phyloP scores from a whole-genome alignment of 1,140 invertebrate species.

The Eriocheir sinensis region DNA sequence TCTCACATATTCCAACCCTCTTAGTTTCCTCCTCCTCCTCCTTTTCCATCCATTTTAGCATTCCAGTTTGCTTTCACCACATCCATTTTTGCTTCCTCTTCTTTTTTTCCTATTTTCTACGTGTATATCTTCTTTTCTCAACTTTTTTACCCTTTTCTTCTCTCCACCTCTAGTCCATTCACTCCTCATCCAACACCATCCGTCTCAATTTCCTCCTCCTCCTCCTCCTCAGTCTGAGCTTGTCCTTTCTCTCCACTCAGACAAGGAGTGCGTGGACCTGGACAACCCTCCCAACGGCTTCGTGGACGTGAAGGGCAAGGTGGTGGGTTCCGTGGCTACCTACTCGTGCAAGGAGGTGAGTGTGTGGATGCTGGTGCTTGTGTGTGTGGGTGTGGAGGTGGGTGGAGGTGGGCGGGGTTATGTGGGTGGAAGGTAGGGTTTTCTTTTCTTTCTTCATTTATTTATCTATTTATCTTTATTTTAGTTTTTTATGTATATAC shows the following conservation, averaged over 20 bases:
- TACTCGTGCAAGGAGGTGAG: conserved; percentile 94
- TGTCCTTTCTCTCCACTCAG: no score
- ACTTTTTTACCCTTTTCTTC: no score
- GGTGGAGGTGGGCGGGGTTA: conserved; percentile 36
- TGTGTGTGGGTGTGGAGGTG: conserved; percentile 17
- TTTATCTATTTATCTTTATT: neutral
- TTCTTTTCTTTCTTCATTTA: neutral
- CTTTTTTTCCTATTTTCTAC: neutral
- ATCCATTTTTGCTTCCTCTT: neutral
- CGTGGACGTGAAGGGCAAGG: conserved; percentile 87
- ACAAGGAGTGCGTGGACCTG: conserved; percentile 91
- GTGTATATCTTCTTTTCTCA: no score
- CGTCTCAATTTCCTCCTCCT: neutral
- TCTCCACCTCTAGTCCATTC: neutral
- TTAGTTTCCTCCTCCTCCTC: neutral
- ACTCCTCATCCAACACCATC: neutral
- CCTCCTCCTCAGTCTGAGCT: neutral
- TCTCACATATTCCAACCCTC: neutral
- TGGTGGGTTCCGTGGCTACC: conserved; percentile 90
- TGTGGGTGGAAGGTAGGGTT: neutral
- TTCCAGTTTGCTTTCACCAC: neutral
- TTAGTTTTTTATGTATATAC: neutral
- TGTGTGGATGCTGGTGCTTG: conserved; percentile 63
- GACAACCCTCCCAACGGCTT: conserved; percentile 87
- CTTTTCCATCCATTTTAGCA: neutral